Base-by-base conservation (phyloP, 2,113 vertebrate species). In the Esox niger region DNA sequence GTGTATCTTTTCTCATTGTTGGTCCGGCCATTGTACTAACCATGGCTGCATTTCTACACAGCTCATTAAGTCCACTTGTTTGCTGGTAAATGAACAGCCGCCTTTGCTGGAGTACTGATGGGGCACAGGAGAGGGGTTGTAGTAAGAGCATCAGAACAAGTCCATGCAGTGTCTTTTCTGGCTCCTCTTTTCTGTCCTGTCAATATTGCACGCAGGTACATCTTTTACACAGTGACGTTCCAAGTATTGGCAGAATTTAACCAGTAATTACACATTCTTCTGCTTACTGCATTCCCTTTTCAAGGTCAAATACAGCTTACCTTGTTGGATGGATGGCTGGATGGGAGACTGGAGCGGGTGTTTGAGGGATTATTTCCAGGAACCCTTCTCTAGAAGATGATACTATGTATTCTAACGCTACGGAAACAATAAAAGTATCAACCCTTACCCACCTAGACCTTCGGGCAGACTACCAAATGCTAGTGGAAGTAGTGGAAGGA, bases 61-160 rank as follows among this genome's bases (percentile, higher is more conserved):
- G 30, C 30, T 17, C 15, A 64, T 35, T 57, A 62, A 54, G 35
- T 20, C 9, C 49, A 46, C 17, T 64, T 65, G 64, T 31, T 35
- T 31, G 54, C 54, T 25, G 33, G 58, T 56, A 47, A 64, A 58
- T 71, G 3, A 55, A 59, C 33, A 35, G 9, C 33, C 33, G 9
- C 33, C 33, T 35, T 35, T 58, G 20, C 20, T 25, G 58, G 47
- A 71, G 55, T 63, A 71, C 55, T 21, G 25, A 58, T 25, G 32
- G 64, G 43, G 57, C 23, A 26, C 5, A 27, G n/a, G 23, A 3
- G 9, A 25, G 54, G 54, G 8, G 54, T 38, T 38, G 35, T 8
- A 2, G 8, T 52, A 35, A 30, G 30, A 71, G 30, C 21, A 26
- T 23, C n/a, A 23, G 10, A 47, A 26, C 6, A 7, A 52, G 46